These are phyloP conservation scores for Enteromius viviparus DNA, from an alignment of 2,797 vertebrate genomes.

Conservation along the genomic window DNA sequence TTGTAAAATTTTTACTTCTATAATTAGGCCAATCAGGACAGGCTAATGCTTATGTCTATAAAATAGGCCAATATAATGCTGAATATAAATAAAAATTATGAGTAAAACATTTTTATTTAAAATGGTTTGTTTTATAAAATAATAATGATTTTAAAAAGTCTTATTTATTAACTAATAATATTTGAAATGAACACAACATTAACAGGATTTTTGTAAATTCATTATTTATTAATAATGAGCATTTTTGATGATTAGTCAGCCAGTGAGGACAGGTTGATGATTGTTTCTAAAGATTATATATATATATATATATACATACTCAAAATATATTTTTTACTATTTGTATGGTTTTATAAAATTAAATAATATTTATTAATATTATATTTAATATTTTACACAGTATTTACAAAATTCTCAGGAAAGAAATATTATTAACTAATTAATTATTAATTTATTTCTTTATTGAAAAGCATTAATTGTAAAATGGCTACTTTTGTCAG, in stretches of 20 bases:
- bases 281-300: not conserved
- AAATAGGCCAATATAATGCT: not conserved
- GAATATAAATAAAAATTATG: not conserved
- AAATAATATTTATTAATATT: not conserved
- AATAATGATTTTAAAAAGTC: too few relatives aligned
- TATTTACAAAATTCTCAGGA: not conserved
- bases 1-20: not conserved
- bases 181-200: too few relatives aligned
- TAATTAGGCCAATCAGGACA: not conserved
- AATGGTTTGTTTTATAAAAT: not conserved
- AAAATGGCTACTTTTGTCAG: not conserved
- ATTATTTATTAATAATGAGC: too few relatives aligned
- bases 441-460: not conserved
- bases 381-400: not conserved
- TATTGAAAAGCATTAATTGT: not conserved
- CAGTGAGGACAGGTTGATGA: not conserved
- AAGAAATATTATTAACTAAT: not conserved
- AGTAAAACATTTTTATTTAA: not conserved
- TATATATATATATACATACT: too few relatives aligned
- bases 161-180: too few relatives aligned
- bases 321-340: too few relatives aligned
- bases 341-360: not conserved
- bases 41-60: not conserved
- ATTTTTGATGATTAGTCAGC: too few relatives aligned
- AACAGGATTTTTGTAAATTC: too few relatives aligned